Evolutionary conservation across 1,140 invertebrate genomes (phyloP), one percentile per base, ranked within the genome.

Genomic region (Cotesia vestalis): DNA sequence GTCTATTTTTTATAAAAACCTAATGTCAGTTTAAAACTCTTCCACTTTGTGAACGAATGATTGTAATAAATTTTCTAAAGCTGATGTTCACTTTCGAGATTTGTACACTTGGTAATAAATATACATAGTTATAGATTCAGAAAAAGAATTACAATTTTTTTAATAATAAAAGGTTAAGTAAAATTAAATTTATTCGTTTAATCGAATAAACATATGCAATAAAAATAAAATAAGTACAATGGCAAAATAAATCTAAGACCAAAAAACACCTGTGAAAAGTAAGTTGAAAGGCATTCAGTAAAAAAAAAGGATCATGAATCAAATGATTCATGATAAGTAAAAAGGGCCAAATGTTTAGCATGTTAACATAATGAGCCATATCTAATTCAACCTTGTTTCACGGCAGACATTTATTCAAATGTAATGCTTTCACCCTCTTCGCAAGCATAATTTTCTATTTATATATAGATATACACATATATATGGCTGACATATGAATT

Each of bases 361-460:
- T 85, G 84, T 85, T 82, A 27, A 84, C 79, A 71, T 85, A 83
- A 85, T 78, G 76, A 68, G 63, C 75, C 83, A 80, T 84, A 78
- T 79, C 83, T 76, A 74, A 78, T 69, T 71, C 74, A 70, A 81
- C 69, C 73, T 77, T 60, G 53, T 66, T 74, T 53, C 38, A 38
- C 76, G 74, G 72, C 73, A 67, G 75, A 79, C 82, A 84, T 85
- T 85, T 84, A 83, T 84, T 84, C 77, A 84, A 84, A 84, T 84
- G 84, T 84, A 82, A 84, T 83, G 84, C 81, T 83, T 68, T 79
- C 78, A 78, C 78, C 77, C 69, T 59, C 34, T 74, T 69, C 73
- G 81, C 82, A 83, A 82, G 81, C 66, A 75, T 68, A 11, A 53
- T 35, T 35, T 40, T 38, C 4, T 55, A 3, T 52, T 40, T 55